Evolutionary conservation across 2,888 invertebrate species (phyloP).

Genomic region (Pristionchus arcanus): DNA sequence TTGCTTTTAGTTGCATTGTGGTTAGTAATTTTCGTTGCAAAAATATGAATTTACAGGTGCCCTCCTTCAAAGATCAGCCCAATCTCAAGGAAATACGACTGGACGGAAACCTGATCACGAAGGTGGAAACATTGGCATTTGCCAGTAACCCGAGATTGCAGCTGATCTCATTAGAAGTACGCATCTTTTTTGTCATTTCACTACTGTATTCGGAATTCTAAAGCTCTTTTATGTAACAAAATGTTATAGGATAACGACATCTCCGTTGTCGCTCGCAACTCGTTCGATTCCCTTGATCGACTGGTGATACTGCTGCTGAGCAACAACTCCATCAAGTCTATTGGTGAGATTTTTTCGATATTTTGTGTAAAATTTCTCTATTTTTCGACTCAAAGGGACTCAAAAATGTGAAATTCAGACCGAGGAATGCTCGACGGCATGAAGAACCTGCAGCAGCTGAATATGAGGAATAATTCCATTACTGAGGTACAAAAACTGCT

Average conservation of each 20-base stretch:
- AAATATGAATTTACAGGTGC: conserved; percentile 63
- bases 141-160: conserved; percentile 86
- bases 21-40: conserved; percentile 67
- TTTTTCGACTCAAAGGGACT: no score
- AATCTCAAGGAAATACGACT: conserved; percentile 85
- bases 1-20: no score
- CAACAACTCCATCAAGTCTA: conserved; percentile 87
- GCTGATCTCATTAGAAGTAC: conserved; percentile 85
- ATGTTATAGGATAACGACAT: conserved; percentile 72
- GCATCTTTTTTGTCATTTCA: neutral
- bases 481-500: conserved; percentile 57
- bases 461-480: conserved; percentile 72
- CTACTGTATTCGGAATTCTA: neutral
- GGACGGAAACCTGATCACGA: conserved; percentile 83
- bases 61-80: conserved; percentile 88
- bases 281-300: conserved; percentile 82
- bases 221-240: neutral
- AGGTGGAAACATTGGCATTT: conserved; percentile 88
- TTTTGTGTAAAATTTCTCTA: neutral
- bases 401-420: conserved; percentile 65
- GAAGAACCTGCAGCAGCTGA: conserved; percentile 83
- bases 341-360: conserved; percentile 80
- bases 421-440: conserved; percentile 83
- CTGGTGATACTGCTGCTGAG: conserved; percentile 88
- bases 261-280: conserved; percentile 72